Evolutionary conservation across 2,888 invertebrate genomes (phyloP).

Genomic region (Tetragonula carbonaria): DNA sequence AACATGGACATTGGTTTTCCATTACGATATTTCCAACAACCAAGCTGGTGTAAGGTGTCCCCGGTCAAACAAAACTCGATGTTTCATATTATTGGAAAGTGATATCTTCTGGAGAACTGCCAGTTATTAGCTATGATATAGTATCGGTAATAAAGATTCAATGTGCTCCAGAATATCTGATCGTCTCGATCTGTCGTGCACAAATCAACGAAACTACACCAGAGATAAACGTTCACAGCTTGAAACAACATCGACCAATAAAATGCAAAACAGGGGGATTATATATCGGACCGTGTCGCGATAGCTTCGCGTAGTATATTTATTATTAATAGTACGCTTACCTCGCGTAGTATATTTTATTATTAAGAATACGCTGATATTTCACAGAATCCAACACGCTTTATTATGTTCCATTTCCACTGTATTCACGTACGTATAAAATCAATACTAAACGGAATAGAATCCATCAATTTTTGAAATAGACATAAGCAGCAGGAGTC

Average conservation of each 20-base stretch:
- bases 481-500: no score
- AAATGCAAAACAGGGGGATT: not conserved
- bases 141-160: constrained; percentile 17
- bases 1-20: constrained; percentile 15
- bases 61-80: constrained; percentile 25
- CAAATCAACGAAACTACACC: not conserved
- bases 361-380: no score
- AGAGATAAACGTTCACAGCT: not conserved
- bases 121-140: constrained; percentile 20
- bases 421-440: no score
- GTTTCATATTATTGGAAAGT: constrained; percentile 20
- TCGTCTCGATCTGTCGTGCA: not conserved
- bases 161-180: not conserved
- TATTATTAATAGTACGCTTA: no score
- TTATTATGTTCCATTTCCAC: no score
- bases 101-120: constrained; percentile 32
- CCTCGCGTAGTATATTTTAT: no score
- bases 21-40: constrained; percentile 6
- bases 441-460: no score
- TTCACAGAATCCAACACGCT: no score
- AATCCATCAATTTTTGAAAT: no score
- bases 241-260: not conserved
- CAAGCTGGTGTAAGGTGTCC: constrained; percentile 5
- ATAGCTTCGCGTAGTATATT: not conserved
- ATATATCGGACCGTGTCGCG: not conserved